These are phyloP conservation scores for Crocallis elinguaria DNA, from an alignment of 2,888 invertebrate species.

Conservation along the genomic window DNA sequence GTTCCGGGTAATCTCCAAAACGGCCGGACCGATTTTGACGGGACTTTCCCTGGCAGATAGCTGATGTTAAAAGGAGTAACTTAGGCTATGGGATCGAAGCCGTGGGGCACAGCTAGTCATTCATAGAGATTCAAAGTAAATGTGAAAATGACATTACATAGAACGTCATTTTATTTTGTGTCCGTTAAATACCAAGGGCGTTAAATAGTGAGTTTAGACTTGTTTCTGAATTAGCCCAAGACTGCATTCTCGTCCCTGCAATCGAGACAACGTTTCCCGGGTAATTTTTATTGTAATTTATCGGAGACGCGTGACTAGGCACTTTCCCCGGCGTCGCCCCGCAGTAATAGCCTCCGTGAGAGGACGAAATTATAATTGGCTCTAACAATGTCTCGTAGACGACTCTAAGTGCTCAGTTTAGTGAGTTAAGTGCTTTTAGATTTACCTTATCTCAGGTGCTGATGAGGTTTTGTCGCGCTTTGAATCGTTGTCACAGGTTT, in stretches of 20 bases:
- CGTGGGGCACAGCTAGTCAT: too few relatives aligned
- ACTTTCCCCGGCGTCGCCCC: conserved; percentile 53
- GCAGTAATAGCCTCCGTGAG: conserved; percentile 53
- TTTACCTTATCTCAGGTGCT: conserved; percentile 10
- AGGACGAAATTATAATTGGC: conserved; percentile 60
- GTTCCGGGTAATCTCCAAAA: too few relatives aligned
- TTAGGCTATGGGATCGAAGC: too few relatives aligned
- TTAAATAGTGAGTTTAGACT: background rate
- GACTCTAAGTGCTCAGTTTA: conserved; percentile 35
- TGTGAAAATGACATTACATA: too few relatives aligned
- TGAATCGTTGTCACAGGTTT: conserved; percentile 12
- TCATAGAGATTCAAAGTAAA: too few relatives aligned
- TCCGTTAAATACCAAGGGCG: too few relatives aligned
- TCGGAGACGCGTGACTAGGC: conserved; percentile 77
- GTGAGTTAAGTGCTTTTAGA: conserved; percentile 35
- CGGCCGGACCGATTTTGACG: too few relatives aligned
- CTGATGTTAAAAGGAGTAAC: too few relatives aligned
- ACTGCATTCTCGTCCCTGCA: conserved; percentile 22
- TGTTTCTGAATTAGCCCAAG: background rate
- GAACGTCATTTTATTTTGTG: too few relatives aligned
- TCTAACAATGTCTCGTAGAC: conserved; percentile 37
- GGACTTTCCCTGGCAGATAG: too few relatives aligned
- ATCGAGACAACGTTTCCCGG: conserved; percentile 55
- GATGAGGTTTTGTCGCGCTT: conserved; percentile 9
- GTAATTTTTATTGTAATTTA: conserved; percentile 81